phyloP scores from a whole-genome alignment of 2,113 vertebrate genomes.

The Centrocercus urophasianus region DNA sequence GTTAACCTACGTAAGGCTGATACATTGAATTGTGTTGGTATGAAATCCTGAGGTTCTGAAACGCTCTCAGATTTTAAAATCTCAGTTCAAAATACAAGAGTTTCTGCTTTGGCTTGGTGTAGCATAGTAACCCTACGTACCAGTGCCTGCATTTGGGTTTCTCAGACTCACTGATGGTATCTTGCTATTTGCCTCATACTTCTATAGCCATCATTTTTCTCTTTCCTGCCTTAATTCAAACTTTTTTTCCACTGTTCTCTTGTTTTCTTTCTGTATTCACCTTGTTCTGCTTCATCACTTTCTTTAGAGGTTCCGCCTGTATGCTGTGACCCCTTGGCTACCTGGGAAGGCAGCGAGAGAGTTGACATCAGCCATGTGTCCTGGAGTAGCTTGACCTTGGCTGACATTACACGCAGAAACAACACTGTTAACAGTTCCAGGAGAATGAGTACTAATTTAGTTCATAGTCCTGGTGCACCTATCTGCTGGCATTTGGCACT shows the following conservation, averaged over 20 bases:
- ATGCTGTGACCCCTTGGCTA: not conserved
- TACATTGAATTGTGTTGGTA: not conserved
- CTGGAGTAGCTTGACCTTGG: not conserved
- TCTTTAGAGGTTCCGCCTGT: not conserved
- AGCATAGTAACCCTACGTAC: not conserved
- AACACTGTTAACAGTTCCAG: not conserved
- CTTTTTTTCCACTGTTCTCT: not conserved
- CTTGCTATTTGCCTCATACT: not conserved
- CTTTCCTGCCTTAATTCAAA: not conserved
- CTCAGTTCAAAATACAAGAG: not conserved
- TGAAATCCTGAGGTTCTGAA: not conserved
- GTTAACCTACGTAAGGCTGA: not conserved
- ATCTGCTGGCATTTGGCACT: not conserved
- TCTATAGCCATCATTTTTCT: not conserved
- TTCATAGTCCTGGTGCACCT: not conserved
- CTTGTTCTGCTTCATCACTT: not conserved
- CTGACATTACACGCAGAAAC: not conserved
- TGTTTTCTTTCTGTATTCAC: not conserved
- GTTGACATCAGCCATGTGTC: not conserved
- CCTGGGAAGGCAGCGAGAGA: not conserved
- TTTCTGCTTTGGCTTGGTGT: not conserved
- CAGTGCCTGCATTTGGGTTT: not conserved
- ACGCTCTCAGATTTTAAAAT: not conserved
- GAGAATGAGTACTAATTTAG: not conserved
- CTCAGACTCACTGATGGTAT: not conserved